phyloP scores from a whole-genome alignment of 23 tunicate genomes.

The Halocynthia roretzi region DNA sequence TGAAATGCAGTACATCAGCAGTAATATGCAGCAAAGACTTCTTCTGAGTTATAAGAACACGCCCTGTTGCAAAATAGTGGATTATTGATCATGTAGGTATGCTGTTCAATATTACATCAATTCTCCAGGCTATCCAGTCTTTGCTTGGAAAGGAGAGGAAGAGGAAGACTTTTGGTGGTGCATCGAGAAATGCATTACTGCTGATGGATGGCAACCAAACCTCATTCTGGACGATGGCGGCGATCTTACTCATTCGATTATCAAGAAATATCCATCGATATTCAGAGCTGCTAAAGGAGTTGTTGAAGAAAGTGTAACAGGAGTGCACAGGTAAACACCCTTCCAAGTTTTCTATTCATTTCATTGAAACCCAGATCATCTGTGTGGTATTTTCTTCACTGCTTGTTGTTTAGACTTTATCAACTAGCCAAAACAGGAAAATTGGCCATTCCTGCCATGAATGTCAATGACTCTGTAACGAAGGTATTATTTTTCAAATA shows the following conservation, averaged over 20 bases:
- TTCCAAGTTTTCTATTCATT: background rate
- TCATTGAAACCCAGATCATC: background rate
- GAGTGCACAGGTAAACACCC: slow-evolving; percentile 73
- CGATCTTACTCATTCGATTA: slow-evolving; percentile 94
- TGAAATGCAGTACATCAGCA: too few relatives aligned
- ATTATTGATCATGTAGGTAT: background rate
- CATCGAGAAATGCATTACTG: slow-evolving; percentile 87
- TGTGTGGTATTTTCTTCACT: background rate
- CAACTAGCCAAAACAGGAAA: slow-evolving; percentile 97
- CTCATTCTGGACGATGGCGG: slow-evolving; percentile 99
- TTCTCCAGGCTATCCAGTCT: slow-evolving; percentile 40
- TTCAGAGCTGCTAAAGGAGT: slow-evolving; percentile 93
- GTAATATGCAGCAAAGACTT: too few relatives aligned
- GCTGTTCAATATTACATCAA: background rate
- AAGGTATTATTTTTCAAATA: slow-evolving; percentile 44
- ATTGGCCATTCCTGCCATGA: slow-evolving; percentile 97
- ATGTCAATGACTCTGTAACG: slow-evolving; percentile 98
- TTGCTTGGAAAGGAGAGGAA: slow-evolving; percentile 99
- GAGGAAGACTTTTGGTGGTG: slow-evolving; percentile 99
- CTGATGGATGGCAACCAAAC: slow-evolving; percentile 94
- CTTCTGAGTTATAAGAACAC: too few relatives aligned
- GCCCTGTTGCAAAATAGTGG: too few relatives aligned
- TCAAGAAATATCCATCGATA: slow-evolving; percentile 78
- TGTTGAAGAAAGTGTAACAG: slow-evolving; percentile 97
- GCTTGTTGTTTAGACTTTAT: slow-evolving; percentile 52